A percentile compares a stretch with the other conserved stretches of the same genome.
Evolutionary conservation across 2,797 vertebrate species (phyloP).

Genomic region (Chiroxiphia lanceolata): DNA sequence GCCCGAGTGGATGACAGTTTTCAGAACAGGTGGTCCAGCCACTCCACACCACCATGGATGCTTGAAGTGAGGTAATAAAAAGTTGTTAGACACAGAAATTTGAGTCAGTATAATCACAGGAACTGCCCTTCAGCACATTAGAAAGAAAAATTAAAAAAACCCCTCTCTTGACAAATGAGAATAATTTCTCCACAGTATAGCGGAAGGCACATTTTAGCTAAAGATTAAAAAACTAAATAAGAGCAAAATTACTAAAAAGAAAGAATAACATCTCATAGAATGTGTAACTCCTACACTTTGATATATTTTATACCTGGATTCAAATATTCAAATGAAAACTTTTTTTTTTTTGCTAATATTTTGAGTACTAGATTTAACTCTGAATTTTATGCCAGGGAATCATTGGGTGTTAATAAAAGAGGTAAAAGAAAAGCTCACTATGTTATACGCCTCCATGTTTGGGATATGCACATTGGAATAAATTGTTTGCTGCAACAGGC

Average conservation of each 20-base stretch:
- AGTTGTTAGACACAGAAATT: neutral
- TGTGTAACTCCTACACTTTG: neutral
- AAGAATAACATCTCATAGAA: neutral
- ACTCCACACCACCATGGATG: neutral
- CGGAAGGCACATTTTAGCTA: neutral
- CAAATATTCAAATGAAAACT: neutral
- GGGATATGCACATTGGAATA: neutral
- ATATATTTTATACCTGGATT: neutral
- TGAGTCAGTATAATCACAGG: neutral
- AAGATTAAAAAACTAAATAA: neutral
- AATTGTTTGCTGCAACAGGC: neutral
- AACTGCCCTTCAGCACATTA: neutral
- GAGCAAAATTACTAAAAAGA: neutral
- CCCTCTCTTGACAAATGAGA: neutral
- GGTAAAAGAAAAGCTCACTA: accelerated
- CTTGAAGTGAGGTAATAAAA: neutral
- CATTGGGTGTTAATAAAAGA: neutral
- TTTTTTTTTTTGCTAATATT: neutral
- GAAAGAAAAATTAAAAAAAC: neutral
- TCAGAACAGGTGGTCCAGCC: neutral
- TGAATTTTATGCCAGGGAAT: neutral
- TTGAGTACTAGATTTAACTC: neutral
- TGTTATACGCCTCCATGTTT: neutral
- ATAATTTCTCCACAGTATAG: neutral
- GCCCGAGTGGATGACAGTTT: neutral